phyloP scores from a whole-genome alignment of 2,888 invertebrate genomes.

The Melangyna quadrimaculata region DNA sequence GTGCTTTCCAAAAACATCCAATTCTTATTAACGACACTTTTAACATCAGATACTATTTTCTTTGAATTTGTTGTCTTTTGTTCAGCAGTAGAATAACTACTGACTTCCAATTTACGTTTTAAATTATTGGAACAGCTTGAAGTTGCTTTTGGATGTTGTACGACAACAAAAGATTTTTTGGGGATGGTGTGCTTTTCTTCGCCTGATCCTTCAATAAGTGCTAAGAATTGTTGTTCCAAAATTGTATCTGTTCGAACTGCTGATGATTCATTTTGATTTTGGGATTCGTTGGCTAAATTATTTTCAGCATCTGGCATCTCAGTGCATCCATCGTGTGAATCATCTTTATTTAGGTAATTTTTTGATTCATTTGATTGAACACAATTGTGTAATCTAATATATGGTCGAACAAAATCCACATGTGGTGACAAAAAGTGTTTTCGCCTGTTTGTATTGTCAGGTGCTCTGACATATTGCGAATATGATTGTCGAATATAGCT shows the following conservation, averaged over 20 bases:
- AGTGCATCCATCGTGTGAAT: background rate
- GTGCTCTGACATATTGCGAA: background rate
- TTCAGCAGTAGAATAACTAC: too few relatives aligned
- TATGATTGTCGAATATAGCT: slow-evolving; percentile 8
- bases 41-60: too few relatives aligned
- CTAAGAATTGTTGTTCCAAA: background rate
- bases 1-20: slow-evolving; percentile 21
- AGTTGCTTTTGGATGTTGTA: background rate
- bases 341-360: background rate
- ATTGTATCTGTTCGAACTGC: background rate
- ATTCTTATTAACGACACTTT: background rate
- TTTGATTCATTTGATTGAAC: background rate
- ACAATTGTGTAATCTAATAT: background rate
- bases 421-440: background rate
- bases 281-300: background rate
- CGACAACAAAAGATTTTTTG: background rate
- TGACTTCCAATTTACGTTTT: background rate
- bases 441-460: background rate
- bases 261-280: background rate
- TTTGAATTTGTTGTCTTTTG: background rate
- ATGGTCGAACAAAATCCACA: slow-evolving; percentile 8
- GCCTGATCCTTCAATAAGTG: background rate
- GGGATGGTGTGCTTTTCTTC: background rate
- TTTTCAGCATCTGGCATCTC: background rate
- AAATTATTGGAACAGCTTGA: background rate